Conservation (phyloP, 2,888 invertebrate species). For the Salticus scenicus region DNA sequence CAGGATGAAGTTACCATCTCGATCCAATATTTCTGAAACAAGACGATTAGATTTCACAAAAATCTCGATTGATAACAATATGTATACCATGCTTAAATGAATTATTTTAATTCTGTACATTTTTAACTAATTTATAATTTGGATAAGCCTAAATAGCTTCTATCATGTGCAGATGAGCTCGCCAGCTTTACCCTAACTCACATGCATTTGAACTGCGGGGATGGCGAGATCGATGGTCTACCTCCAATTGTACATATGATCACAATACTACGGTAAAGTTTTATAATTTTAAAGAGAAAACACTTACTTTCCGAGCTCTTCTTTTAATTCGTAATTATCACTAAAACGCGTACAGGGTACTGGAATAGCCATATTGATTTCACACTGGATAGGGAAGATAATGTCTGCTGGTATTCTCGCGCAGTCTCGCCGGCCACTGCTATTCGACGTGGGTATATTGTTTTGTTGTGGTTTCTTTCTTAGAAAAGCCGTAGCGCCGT, state of each 20-base stretch:
- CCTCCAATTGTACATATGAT: background rate
- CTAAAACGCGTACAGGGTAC: slow-evolving; percentile 94
- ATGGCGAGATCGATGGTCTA: background rate
- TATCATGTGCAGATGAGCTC: slow-evolving; percentile 30
- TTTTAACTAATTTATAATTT: too few species aligned
- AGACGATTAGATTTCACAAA: too few species aligned
- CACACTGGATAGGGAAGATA: slow-evolving; percentile 48
- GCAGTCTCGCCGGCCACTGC: slow-evolving; percentile 57
- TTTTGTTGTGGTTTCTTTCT: slow-evolving; percentile 59
- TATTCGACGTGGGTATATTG: slow-evolving; percentile 58
- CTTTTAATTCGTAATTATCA: slow-evolving; percentile 99
- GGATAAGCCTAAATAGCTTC: slow-evolving; percentile 30
- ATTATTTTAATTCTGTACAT: too few species aligned
- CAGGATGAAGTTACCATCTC: too few species aligned
- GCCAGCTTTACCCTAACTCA: slow-evolving; percentile 33
- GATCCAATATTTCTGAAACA: too few species aligned
- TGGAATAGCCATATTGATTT: slow-evolving; percentile 76
- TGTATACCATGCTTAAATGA: too few species aligned
- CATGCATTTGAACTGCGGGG: slow-evolving; percentile 9
- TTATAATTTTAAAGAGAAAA: slow-evolving; percentile 14
- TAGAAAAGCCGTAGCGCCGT: slow-evolving; percentile 46
- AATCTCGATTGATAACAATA: too few species aligned
- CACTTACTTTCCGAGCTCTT: slow-evolving; percentile 99
- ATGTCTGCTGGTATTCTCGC: slow-evolving; percentile 44
- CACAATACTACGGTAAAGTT: background rate